Base-by-base conservation (phyloP, 2,797 vertebrate genomes). In the Onychomys torridus region DNA sequence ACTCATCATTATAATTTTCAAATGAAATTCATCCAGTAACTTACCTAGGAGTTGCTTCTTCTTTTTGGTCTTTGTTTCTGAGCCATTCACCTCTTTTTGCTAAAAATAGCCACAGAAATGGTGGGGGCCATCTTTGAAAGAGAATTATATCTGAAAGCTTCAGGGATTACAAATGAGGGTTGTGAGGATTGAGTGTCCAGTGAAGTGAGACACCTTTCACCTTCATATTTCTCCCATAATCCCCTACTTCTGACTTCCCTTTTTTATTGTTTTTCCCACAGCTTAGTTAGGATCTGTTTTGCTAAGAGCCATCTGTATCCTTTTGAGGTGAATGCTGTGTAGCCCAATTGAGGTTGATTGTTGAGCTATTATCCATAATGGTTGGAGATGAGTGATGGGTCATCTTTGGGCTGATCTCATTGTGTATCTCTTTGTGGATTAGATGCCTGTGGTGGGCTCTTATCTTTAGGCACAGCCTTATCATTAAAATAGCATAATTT, bases 311-410 rank as follows among this genome's bases (percentile, higher is more conserved):
- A 23, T 55, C 82, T 49, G 9, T 13, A 76, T 90, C 40, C 90
- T 93, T 96, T 90, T 63, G 92, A 93, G 63, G 76, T n/a, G 4
- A 94, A 71, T 93, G 82, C n/a, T 90, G 4, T 65, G 3, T 76
- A 83, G 65, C 84, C 73, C n/a, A 79, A 37, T 43, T 87, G 16
- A 84, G 37, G 29, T 71, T 83, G 85, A 71, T 83, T 78, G 14
- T 55, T 92, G 73, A 93, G n/a, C 49, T 92, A 75, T 95, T 96
- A 79, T 73, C n/a, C 59, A 11, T 46, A 95, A 55, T 94, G 23
- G 23, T 32, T 92, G 79, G 69, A 34, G 52, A 76, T 89, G 59
- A 93, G 8, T 69, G 91, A 79, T 16, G 90, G 52, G 49, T 81
- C 73, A 86, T 71, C 40, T 95, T 79, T 89, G 52, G 34, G 49